Evolutionary conservation across 2,888 invertebrate genomes (phyloP).

Genomic region (Gibbula magus): DNA sequence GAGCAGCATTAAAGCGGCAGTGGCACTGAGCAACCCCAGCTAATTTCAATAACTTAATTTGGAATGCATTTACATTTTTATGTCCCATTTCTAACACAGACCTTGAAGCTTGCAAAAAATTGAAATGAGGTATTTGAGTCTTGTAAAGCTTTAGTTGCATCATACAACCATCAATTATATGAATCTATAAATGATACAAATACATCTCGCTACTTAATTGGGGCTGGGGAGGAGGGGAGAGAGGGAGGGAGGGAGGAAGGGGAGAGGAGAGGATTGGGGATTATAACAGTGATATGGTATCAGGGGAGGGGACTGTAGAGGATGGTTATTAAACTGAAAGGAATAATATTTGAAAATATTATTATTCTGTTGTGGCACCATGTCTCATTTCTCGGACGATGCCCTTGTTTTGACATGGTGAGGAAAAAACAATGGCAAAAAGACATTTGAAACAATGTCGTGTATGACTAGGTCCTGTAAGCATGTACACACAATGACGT

Average conservation of each 20-base stretch:
- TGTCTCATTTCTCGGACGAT: neutral
- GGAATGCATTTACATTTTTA: slow-evolving; percentile 32
- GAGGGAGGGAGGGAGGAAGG: neutral
- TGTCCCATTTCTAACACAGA: slow-evolving; percentile 26
- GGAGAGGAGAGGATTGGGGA: neutral
- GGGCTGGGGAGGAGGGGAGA: neutral
- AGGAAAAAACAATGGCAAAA: slow-evolving; percentile 20
- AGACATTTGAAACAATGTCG: slow-evolving; percentile 10
- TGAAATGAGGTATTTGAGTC: slow-evolving; percentile 31
- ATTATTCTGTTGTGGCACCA: neutral
- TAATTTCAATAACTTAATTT: slow-evolving; percentile 33
- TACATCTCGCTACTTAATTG: neutral
- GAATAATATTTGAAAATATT: slow-evolving; percentile 1
- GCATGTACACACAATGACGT: slow-evolving; percentile 7
- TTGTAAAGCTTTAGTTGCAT: slow-evolving; percentile 22
- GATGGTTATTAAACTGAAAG: too few species aligned
- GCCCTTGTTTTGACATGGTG: neutral
- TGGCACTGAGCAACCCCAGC: neutral
- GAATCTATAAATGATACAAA: slow-evolving; percentile 9
- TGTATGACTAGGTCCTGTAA: slow-evolving; percentile 19
- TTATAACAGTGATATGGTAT: neutral
- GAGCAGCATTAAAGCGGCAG: slow-evolving; percentile 7
- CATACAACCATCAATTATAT: neutral
- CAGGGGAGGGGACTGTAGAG: neutral
- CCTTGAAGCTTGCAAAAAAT: slow-evolving; percentile 18